These are phyloP conservation scores for Anthrax anthrax DNA, from an alignment of 2,888 invertebrate genomes.

Conservation along the genomic window DNA sequence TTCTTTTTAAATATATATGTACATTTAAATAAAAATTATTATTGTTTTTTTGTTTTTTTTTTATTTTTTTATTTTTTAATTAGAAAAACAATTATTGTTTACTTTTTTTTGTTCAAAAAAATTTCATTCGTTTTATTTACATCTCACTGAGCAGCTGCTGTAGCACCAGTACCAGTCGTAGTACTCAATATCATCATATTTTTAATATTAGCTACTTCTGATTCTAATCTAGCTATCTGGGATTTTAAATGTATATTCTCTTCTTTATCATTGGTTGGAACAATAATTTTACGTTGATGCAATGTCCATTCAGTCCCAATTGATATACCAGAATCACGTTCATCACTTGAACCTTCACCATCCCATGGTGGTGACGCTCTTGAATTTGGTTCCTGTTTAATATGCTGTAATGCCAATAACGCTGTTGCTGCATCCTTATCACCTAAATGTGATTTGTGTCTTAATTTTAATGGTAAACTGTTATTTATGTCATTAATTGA, in stretches of 20 bases:
- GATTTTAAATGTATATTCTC: constrained; percentile 66
- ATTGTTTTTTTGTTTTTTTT: no score
- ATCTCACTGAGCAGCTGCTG: constrained; percentile 6
- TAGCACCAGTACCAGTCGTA: constrained; percentile 15
- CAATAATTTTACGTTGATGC: constrained; percentile 25
- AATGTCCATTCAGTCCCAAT: constrained; percentile 39
- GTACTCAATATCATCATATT: constrained; percentile 56
- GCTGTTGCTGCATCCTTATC: constrained; percentile 79
- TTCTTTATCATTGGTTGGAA: constrained; percentile 29
- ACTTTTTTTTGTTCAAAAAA: not conserved
- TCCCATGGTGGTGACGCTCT: constrained; percentile 74
- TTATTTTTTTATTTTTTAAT: no score
- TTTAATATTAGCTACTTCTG: constrained; percentile 82
- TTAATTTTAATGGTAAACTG: constrained; percentile 74
- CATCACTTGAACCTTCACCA: constrained; percentile 80
- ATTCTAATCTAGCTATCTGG: constrained; percentile 74
- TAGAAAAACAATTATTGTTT: not conserved
- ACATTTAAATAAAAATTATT: no score
- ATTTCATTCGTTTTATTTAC: not conserved
- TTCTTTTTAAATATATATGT: no score
- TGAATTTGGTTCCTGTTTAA: constrained; percentile 72
- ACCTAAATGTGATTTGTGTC: constrained; percentile 81
- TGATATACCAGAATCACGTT: constrained; percentile 79
- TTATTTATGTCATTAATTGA: constrained; percentile 48
- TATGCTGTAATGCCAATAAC: constrained; percentile 66